Conservation (phyloP, 2,113 vertebrate genomes). For the Pelecanus crispus region DNA sequence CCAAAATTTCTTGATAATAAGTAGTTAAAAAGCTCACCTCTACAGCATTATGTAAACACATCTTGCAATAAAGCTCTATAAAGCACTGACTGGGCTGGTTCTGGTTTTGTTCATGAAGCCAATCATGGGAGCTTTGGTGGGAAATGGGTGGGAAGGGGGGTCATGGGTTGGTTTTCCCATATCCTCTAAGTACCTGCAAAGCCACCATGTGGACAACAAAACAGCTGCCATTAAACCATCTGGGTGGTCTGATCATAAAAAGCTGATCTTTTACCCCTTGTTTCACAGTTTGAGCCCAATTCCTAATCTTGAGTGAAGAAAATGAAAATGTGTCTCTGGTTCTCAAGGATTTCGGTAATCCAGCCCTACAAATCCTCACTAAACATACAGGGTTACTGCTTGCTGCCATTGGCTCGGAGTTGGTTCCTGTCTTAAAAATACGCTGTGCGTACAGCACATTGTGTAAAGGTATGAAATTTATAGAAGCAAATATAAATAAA, state of each 20-base stretch:
- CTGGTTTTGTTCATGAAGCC: not conserved
- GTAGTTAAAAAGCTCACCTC: slow-evolving; percentile 67
- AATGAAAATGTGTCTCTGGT: not conserved
- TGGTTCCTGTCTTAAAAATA: not conserved
- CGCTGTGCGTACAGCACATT: not conserved
- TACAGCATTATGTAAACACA: slow-evolving; percentile 73
- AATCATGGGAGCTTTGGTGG: not conserved
- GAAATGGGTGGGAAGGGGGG: not conserved
- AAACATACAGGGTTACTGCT: not conserved
- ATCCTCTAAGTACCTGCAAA: not conserved
- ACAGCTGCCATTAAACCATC: not conserved
- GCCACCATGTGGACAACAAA: not conserved
- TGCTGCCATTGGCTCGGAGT: not conserved
- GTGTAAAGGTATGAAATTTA: not conserved
- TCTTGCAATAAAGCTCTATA: slow-evolving; percentile 76
- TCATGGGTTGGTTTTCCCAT: not conserved
- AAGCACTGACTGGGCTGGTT: slow-evolving; percentile 27
- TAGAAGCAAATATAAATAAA: not conserved
- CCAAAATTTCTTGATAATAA: slow-evolving; percentile 67
- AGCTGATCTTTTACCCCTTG: not conserved
- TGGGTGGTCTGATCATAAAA: not conserved
- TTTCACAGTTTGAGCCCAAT: not conserved
- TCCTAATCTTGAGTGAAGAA: not conserved
- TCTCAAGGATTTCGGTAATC: not conserved
- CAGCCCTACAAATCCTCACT: not conserved